Evolutionary conservation across 2,888 invertebrate species (phyloP).

Genomic region (Agonopterix heracliana): DNA sequence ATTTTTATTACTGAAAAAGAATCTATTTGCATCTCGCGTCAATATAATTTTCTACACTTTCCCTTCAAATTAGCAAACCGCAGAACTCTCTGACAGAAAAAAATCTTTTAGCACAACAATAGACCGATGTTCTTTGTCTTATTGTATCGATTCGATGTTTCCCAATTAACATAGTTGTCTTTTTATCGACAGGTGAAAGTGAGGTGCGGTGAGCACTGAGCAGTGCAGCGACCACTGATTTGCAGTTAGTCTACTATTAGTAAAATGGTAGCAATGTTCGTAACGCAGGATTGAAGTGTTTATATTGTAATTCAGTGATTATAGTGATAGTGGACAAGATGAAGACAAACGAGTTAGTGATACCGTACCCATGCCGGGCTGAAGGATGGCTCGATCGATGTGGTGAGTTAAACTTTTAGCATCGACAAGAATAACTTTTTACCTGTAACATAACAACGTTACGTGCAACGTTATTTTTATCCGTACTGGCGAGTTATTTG

Average conservation of each 20-base stretch:
- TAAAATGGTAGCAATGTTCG: slow-evolving; percentile 41
- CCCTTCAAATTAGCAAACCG: no score
- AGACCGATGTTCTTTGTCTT: no score
- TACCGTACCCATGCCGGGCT: slow-evolving; percentile 62
- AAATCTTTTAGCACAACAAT: no score
- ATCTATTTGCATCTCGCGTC: no score
- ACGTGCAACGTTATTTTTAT: slow-evolving; percentile 30
- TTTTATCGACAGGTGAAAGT: slow-evolving; percentile 68
- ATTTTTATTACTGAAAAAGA: no score
- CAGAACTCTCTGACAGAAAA: no score
- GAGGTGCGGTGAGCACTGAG: slow-evolving; percentile 31
- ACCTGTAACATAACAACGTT: neutral
- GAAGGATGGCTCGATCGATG: slow-evolving; percentile 70
- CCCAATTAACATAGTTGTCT: slow-evolving; percentile 23
- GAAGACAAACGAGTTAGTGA: slow-evolving; percentile 45
- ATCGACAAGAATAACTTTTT: neutral
- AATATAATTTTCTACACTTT: no score
- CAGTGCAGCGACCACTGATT: slow-evolving; percentile 11
- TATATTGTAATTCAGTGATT: slow-evolving; percentile 20
- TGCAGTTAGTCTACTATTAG: slow-evolving; percentile 19
- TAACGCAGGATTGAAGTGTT: slow-evolving; percentile 25
- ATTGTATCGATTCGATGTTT: neutral
- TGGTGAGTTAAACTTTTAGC: slow-evolving; percentile 40
- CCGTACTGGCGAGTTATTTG: slow-evolving; percentile 48
- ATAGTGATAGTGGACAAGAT: slow-evolving; percentile 34